Conservation (phyloP, 2,797 vertebrate genomes). For the Lutjanus argentimaculatus region DNA sequence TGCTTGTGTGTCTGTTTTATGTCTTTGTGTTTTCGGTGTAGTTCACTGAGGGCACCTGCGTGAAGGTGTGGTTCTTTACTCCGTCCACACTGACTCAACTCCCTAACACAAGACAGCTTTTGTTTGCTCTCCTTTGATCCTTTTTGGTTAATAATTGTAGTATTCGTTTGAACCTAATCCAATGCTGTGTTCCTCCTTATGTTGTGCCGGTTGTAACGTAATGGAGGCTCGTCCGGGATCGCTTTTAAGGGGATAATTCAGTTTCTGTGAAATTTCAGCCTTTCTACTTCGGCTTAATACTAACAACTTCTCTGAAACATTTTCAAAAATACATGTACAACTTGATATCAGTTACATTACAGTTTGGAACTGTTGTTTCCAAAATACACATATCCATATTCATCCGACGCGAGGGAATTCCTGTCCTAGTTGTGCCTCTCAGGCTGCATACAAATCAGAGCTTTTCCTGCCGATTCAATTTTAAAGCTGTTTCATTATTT, state of each 20-base stretch:
- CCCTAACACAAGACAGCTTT: too few species aligned
- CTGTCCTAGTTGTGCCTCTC: background rate
- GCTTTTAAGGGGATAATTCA: background rate
- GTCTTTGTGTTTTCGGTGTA: too few species aligned
- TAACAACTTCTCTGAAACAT: background rate
- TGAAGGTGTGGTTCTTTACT: too few species aligned
- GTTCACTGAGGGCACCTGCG: too few species aligned
- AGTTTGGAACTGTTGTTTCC: background rate
- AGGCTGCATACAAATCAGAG: constrained; percentile 1
- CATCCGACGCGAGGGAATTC: background rate
- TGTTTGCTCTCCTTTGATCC: too few species aligned
- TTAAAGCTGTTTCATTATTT: constrained; percentile 2
- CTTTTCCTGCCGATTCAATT: too few species aligned
- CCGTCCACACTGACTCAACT: too few species aligned
- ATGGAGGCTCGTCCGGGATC: background rate
- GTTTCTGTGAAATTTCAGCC: background rate
- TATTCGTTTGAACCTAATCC: too few species aligned
- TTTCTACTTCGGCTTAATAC: background rate
- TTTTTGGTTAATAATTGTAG: too few species aligned
- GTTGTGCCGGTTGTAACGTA: too few species aligned
- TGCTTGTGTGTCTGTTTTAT: too few species aligned
- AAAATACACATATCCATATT: constrained; percentile 12
- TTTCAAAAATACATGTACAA: background rate
- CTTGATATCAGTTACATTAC: background rate
- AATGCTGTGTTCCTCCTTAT: too few species aligned